Base-by-base conservation (phyloP, 2,797 vertebrate species). In the Pygocentrus nattereri region DNA sequence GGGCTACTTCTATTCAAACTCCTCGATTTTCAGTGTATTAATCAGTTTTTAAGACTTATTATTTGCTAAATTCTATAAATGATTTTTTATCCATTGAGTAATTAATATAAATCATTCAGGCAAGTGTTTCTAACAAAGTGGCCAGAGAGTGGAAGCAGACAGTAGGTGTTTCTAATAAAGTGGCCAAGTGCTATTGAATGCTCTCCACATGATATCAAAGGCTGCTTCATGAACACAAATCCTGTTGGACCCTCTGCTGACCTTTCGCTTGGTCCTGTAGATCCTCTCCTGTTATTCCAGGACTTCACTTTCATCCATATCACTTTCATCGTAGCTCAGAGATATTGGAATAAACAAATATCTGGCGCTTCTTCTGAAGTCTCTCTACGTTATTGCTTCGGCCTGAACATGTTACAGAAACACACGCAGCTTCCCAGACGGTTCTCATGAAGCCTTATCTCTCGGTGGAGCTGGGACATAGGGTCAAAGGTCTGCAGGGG, bases 341-440 rank as follows among this genome's bases (percentile, higher is more conserved):
- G 30, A 30, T 38, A 49, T 34, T 75, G 52, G 38, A 50, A 44
- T 30, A 64, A 38, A 56, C 62, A 41, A 16, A 41, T 3, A 56
- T 56, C 49, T 52, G 58, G 72, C 16, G 27, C 31, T 61, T 34
- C 21, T 11, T 61, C 19, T 62, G 18, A 31, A 6, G 31, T 15
- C 52, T 11, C 61, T 30, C 5, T 0, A 1, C 3, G 23, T 62
- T 62, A 62, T 62, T 62, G 12, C 56, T 59, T 59, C 12, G 21
- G 56, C 56, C 6, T 15, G n/a, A 15, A 30, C 47, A 30, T 74
- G 71, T 74, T 83, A 34, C 16, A 31, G 62, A 65, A 34, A 34
- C 13, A 19, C 16, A 19, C 30, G 5, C 25, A 25, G 58, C 58
- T 58, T 25, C n/a, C 21, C n/a, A 2, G 25, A 7, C 23, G 11